These are phyloP conservation scores for Aselliscus stoliczkanus DNA, from an alignment of 2,797 vertebrate genomes.

Conservation along the genomic window DNA sequence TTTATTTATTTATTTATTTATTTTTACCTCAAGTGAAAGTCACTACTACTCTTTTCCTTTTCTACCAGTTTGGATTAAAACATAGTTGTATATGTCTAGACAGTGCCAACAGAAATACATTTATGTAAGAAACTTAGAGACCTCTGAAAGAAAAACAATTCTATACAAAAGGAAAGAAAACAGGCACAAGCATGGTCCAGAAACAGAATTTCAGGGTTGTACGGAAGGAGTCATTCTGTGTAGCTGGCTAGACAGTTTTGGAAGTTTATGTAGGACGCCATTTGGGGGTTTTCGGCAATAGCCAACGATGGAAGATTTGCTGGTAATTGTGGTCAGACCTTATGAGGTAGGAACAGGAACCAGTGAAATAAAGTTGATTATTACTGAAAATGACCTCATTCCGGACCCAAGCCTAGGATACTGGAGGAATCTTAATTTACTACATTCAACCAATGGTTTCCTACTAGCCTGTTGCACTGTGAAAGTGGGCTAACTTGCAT, in stretches of 20 bases:
- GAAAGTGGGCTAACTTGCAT: not conserved
- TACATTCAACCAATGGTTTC: not conserved
- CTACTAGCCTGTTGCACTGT: not conserved
- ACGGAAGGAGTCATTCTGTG: not conserved
- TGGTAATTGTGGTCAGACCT: not conserved
- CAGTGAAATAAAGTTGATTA: not conserved
- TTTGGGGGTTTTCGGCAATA: not conserved
- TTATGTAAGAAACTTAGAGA: not conserved
- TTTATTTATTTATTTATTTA: too few relatives aligned
- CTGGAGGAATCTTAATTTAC: not conserved
- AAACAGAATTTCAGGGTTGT: not conserved
- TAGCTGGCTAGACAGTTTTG: not conserved
- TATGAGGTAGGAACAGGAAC: not conserved
- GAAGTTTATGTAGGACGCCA: not conserved
- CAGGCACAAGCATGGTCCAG: not conserved
- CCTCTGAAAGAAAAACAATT: not conserved
- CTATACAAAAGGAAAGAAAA: not conserved
- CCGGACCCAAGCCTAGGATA: not conserved
- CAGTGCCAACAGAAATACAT: not conserved
- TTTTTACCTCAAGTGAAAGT: not conserved
- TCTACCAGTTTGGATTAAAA: not conserved
- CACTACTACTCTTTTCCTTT: not conserved
- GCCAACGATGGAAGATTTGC: not conserved
- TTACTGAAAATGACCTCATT: not conserved
- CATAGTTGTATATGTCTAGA: not conserved